These are phyloP conservation scores for Icerya purchasi DNA, from an alignment of 2,888 invertebrate species.

Conservation along the genomic window DNA sequence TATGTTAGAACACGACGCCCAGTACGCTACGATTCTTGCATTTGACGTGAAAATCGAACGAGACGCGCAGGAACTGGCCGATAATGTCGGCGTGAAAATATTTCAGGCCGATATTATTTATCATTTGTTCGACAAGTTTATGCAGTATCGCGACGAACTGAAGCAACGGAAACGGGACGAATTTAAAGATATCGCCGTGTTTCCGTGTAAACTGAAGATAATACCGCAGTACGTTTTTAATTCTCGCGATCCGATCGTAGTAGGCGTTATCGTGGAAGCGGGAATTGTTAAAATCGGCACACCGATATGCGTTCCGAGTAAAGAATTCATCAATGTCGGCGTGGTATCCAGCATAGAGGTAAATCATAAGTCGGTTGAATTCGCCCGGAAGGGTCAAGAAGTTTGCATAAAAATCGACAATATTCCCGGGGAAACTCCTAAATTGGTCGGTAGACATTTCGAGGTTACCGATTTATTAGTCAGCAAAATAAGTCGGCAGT, in stretches of 20 bases:
- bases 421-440: slow-evolving; percentile 92
- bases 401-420: slow-evolving; percentile 95
- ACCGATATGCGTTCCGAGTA: slow-evolving; percentile 87
- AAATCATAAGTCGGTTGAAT: slow-evolving; percentile 86
- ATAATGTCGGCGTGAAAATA: slow-evolving; percentile 77
- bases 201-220: slow-evolving; percentile 71
- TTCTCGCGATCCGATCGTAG: slow-evolving; percentile 91
- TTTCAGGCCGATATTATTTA: slow-evolving; percentile 99
- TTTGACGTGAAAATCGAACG: slow-evolving; percentile 97
- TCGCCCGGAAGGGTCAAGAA: slow-evolving; percentile 86
- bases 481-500: slow-evolving; percentile 93
- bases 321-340: slow-evolving; percentile 90
- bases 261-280: slow-evolving; percentile 86
- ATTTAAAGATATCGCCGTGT: slow-evolving; percentile 90
- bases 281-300: slow-evolving; percentile 91
- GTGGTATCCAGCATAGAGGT: slow-evolving; percentile 83
- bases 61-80: slow-evolving; percentile 94
- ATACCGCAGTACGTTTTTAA: slow-evolving; percentile 84
- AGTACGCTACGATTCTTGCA: slow-evolving; percentile 94
- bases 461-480: slow-evolving; percentile 85
- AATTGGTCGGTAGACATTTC: slow-evolving; percentile 96
- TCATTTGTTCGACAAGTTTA: slow-evolving; percentile 96
- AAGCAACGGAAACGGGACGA: slow-evolving; percentile 81
- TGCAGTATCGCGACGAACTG: slow-evolving; percentile 71
- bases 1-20: slow-evolving; percentile 94